A percentile compares a stretch with the other conserved stretches of the same genome.
phyloP scores from a whole-genome alignment of 2,888 invertebrate genomes.

The Meandrusa payeni region DNA sequence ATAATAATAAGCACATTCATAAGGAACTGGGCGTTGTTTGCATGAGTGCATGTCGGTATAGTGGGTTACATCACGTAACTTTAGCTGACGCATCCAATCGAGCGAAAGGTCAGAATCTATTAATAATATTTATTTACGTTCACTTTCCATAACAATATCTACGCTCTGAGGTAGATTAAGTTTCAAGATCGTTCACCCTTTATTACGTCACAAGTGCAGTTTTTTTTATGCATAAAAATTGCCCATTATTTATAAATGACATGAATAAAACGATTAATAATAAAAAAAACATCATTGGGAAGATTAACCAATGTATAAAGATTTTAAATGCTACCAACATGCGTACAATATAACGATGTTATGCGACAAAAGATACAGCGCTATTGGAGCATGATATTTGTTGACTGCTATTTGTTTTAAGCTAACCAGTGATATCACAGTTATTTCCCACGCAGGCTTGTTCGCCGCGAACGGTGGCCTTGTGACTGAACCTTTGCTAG shows the following conservation, averaged over 20 bases:
- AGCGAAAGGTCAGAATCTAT: conserved; percentile 74
- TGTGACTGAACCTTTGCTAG: conserved; percentile 57
- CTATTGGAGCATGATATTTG: conserved; percentile 14
- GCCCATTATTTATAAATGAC: too few species aligned
- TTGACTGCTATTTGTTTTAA: conserved; percentile 16
- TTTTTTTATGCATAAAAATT: too few species aligned
- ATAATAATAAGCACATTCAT: conserved; percentile 28
- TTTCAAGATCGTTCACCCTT: conserved; percentile 51
- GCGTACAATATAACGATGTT: conserved; percentile 26
- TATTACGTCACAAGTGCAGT: too few species aligned
- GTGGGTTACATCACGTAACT: conserved; percentile 62
- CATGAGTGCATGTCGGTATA: conserved; percentile 29
- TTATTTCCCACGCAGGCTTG: conserved; percentile 36
- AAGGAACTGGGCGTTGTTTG: conserved; percentile 27
- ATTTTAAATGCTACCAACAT: conserved; percentile 20
- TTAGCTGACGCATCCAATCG: conserved; percentile 68
- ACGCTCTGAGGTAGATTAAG: conserved; percentile 42
- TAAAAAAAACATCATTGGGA: too few species aligned
- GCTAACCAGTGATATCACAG: conserved; percentile 17
- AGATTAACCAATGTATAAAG: too few species aligned
- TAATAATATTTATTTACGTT: conserved; percentile 53
- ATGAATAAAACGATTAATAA: too few species aligned
- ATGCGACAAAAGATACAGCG: conserved; percentile 1
- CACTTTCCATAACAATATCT: conserved; percentile 64
- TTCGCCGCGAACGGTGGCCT: conserved; percentile 47